phyloP scores from a whole-genome alignment of 1,140 invertebrate genomes.

The Scaptomyza graminum region DNA sequence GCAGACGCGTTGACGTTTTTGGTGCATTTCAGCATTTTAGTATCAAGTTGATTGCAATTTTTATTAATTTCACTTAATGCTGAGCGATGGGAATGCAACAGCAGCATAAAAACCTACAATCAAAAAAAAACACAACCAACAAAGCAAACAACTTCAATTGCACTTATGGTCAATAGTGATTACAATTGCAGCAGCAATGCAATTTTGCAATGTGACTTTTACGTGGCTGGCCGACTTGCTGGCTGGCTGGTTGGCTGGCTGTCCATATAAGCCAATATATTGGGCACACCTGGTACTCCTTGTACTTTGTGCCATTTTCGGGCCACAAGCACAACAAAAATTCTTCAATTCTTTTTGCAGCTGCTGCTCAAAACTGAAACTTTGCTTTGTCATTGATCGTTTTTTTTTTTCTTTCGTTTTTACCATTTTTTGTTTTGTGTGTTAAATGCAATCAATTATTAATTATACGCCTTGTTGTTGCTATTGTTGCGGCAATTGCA shows the following conservation, averaged over 20 bases:
- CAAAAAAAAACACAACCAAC: no score
- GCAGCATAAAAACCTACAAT: conserved; percentile 33
- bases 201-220: conserved; percentile 69
- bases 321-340: conserved; percentile 25
- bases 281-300: conserved; percentile 68
- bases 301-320: conserved; percentile 74
- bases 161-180: conserved; percentile 73
- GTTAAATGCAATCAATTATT: conserved; percentile 74
- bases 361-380: conserved; percentile 13
- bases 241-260: background rate
- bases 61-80: conserved; percentile 78
- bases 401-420: conserved; percentile 25
- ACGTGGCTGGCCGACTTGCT: conserved; percentile 29
- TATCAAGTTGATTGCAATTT: conserved; percentile 60
- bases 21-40: conserved; percentile 47
- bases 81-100: conserved; percentile 61
- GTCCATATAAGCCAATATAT: conserved; percentile 61
- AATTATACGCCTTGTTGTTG: conserved; percentile 75
- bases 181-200: conserved; percentile 60
- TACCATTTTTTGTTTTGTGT: conserved; percentile 4
- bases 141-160: conserved; percentile 38
- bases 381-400: conserved; percentile 57
- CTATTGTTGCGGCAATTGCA: conserved; percentile 44
- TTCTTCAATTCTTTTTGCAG: conserved; percentile 55
- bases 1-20: conserved; percentile 77